These are phyloP conservation scores for Schlechtendalia chinensis DNA, from an alignment of 1,140 invertebrate species.

Conservation along the genomic window DNA sequence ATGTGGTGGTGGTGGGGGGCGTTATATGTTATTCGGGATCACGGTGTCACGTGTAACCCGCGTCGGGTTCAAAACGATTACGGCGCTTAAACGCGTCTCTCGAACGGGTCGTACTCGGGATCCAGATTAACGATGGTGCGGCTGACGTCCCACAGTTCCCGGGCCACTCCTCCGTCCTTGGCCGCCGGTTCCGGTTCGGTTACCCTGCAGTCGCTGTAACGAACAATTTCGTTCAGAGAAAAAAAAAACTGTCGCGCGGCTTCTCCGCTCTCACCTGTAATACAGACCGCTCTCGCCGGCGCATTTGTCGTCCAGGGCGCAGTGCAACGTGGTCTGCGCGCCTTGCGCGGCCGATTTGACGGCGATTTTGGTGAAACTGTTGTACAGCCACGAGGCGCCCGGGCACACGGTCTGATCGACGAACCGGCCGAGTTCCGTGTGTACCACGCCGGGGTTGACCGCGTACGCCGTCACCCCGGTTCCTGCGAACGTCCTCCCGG, in stretches of 20 bases:
- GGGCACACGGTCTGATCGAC: slow-evolving; percentile 60
- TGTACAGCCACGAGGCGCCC: slow-evolving; percentile 62
- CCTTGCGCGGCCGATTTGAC: slow-evolving; percentile 68
- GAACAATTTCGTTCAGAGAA: too few relatives aligned
- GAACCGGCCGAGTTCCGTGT: slow-evolving; percentile 73
- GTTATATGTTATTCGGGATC: too few relatives aligned
- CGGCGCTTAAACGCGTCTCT: too few relatives aligned
- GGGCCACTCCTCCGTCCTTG: slow-evolving; percentile 60
- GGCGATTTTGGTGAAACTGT: slow-evolving; percentile 57
- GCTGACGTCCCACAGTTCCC: slow-evolving; percentile 74
- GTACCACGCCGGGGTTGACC: slow-evolving; percentile 71
- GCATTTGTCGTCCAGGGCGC: slow-evolving; percentile 70
- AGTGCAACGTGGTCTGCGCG: slow-evolving; percentile 77
- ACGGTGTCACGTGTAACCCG: too few relatives aligned
- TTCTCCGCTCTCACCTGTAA: slow-evolving; percentile 59
- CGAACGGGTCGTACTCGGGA: slow-evolving; percentile 42
- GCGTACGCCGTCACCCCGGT: slow-evolving; percentile 67
- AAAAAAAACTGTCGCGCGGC: too few relatives aligned
- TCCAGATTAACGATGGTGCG: slow-evolving; percentile 58
- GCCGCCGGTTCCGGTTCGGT: slow-evolving; percentile 57
- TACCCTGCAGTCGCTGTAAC: slow-evolving; percentile 63
- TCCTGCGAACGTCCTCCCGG: too few relatives aligned
- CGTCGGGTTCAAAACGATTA: too few relatives aligned
- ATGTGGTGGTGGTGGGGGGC: too few relatives aligned
- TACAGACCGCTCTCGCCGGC: slow-evolving; percentile 66